Base-by-base conservation (phyloP, 2,113 vertebrate genomes). In the Microtus oregoni region DNA sequence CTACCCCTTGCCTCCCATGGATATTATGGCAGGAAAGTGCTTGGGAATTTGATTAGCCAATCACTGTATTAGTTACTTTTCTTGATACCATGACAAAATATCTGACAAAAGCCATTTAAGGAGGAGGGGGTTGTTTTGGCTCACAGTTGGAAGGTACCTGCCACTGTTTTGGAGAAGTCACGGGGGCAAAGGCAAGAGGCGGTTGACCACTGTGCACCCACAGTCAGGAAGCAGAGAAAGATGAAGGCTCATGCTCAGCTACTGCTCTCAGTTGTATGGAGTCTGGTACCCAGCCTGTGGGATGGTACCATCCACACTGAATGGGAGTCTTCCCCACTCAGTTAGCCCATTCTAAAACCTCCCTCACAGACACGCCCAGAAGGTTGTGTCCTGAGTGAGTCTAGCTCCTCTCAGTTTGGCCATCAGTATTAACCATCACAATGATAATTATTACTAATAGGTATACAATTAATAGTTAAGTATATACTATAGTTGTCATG, bases 381-480 rank as follows among this genome's bases (percentile, higher is more conserved):
- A 30, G 9, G n/a, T 20, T 85, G 38, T 44, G 55, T 85, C 61
- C 41, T 65, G 22, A 44, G 82, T 15, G 61, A 78, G 32, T 50
- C 76, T 32, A 78, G 26, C 44, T 47, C 61, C 61, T 65, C 6
- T 85, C 82, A 85, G 9, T 65, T 63, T 41, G 61, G 26, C 14
- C n/a, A 32, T 85, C 58, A 30, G 14, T 65, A 65, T 65, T 44
- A 85, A 65, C 61, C 4, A 68, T 68, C 20, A 68, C 38, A 55
- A 86, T 92, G 91, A 92, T 38, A 91, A 85, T 96, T 85, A 95
- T 85, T 88, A 77, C 32, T 94, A 95, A 92, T 47, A 90, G 83
- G 86, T 91, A 78, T 41, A 94, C 13, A 94, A 83, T 83, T 63
- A 77, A 73, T 44, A 73, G 52, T 67, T 72, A 72, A 93, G 86